phyloP scores from a whole-genome alignment of 2,888 invertebrate genomes.

The Drosophila mayaguana region DNA sequence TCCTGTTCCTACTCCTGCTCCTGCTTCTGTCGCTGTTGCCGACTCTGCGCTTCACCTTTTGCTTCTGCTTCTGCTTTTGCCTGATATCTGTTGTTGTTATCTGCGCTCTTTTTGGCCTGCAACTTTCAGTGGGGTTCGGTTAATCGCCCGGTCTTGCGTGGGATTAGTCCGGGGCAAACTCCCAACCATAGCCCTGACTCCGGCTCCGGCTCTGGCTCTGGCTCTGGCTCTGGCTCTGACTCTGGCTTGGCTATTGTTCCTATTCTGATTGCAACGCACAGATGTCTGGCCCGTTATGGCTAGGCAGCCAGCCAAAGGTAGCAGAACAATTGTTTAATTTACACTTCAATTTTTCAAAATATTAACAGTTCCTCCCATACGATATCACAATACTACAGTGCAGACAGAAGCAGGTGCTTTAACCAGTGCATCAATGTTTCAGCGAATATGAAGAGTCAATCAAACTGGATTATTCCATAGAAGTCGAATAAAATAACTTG shows the following conservation, averaged over 20 bases:
- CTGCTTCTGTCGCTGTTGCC: constrained; percentile 20
- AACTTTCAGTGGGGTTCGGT: constrained; percentile 62
- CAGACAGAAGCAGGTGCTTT: background rate
- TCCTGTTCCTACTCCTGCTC: constrained; percentile 1
- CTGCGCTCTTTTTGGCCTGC: constrained; percentile 59
- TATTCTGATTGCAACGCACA: constrained; percentile 65
- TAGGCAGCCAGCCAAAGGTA: constrained; percentile 21
- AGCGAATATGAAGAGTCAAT: background rate
- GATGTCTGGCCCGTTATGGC: constrained; percentile 60
- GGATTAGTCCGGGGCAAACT: constrained; percentile 59
- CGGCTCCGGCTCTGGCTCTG: background rate
- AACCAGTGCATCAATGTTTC: too few relatives aligned
- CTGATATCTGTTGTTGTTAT: constrained; percentile 66
- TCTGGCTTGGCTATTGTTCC: constrained; percentile 59
- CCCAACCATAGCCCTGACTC: background rate
- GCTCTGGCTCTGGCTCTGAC: background rate
- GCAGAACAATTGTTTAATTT: constrained; percentile 8
- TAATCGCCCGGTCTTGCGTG: constrained; percentile 64
- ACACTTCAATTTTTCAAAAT: constrained; percentile 3
- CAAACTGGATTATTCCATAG: too few relatives aligned
- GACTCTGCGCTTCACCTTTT: constrained; percentile 13
- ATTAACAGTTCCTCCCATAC: background rate
- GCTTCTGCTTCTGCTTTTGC: constrained; percentile 21
- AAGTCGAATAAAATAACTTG: too few relatives aligned
- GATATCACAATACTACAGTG: background rate